Base-by-base conservation (phyloP, 2,888 invertebrate genomes). In the Caenorhabditis sp. region DNA sequence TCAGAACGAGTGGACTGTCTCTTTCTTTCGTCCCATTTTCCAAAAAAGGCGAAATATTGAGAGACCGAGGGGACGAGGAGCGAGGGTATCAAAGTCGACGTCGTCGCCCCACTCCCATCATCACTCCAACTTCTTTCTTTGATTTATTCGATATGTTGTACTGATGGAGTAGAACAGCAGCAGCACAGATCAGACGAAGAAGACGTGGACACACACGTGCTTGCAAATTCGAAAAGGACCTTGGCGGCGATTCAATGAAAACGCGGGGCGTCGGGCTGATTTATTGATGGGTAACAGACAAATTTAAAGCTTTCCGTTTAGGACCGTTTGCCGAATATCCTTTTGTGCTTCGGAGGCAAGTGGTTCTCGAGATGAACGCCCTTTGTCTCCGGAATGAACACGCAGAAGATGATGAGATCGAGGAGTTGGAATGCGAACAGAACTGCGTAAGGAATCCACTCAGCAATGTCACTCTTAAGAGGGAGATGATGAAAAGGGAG, bases 331-430 rank as follows among this genome's bases (percentile, higher is more conserved):
- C 70, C 68, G 53, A 79, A 79, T 8, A 79, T 71, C 13, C 79
- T 20, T 27, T 76, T 56, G 35, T 79, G 63, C 30, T 79, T 76
- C 13, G 79, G 79, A 0, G 79, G 79, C 17, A 79, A 24, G 55
- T 79, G 74, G 43, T 79, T 76, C 35, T 74, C 70, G 26, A 79
- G 32, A 53, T 76, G 72, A 20, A 62, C 71, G 20, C 76, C 76
- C 37, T 79, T 79, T 0, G 79, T 76, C 59, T 79, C 79, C 0
- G 79, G 79, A 30, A 79, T 46, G 46, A 68, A 55, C 2, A 72
- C 20, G 15, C 59, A 55, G 41, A 75, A 65, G n/a, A 65, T 39
- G 27, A 78, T 45, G 5, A 78, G 45, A 55, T 78, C 78, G 24
- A 68, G 26, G 2, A 63, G 27, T 20, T 65, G 65, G 32, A 73